Percentiles rank a stretch among this genome's conserved stretches.
Conservation (phyloP, 2,113 vertebrate species). For the Pluvialis apricaria region DNA sequence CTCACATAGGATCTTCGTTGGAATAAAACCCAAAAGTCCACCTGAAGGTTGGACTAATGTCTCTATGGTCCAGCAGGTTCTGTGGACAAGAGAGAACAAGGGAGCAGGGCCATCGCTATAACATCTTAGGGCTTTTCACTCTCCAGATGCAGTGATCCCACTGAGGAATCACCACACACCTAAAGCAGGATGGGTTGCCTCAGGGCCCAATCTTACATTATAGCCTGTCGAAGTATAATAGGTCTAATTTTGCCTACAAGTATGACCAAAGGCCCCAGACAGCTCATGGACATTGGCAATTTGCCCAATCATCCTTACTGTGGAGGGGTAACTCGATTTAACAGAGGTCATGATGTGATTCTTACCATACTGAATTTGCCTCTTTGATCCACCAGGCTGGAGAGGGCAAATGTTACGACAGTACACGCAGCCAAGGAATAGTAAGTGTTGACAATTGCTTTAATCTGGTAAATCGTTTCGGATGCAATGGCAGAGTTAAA, state of each 20-base stretch:
- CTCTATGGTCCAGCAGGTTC: not conserved
- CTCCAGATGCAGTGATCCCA: not conserved
- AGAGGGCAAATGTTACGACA: conserved; percentile 83
- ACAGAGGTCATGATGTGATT: not conserved
- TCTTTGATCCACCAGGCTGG: conserved; percentile 83
- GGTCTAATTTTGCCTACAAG: not conserved
- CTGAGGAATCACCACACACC: not conserved
- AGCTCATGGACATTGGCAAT: not conserved
- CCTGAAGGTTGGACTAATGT: not conserved
- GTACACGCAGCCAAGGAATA: conserved; percentile 86
- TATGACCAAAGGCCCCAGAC: not conserved
- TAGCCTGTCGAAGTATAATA: not conserved
- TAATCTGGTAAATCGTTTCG: not conserved
- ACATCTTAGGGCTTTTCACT: not conserved
- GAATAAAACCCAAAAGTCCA: not conserved
- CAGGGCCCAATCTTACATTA: not conserved
- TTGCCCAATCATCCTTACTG: not conserved
- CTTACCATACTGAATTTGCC: conserved; percentile 94
- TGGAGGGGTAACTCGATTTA: accelerated
- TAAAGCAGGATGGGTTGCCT: not conserved
- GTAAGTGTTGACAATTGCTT: conserved; percentile 89
- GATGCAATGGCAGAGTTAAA: conserved; percentile 90
- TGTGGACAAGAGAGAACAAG: not conserved
- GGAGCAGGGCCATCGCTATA: not conserved
- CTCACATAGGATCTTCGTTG: not conserved